Conservation (phyloP, 2,888 invertebrate genomes). For the Diarsia mendica region DNA sequence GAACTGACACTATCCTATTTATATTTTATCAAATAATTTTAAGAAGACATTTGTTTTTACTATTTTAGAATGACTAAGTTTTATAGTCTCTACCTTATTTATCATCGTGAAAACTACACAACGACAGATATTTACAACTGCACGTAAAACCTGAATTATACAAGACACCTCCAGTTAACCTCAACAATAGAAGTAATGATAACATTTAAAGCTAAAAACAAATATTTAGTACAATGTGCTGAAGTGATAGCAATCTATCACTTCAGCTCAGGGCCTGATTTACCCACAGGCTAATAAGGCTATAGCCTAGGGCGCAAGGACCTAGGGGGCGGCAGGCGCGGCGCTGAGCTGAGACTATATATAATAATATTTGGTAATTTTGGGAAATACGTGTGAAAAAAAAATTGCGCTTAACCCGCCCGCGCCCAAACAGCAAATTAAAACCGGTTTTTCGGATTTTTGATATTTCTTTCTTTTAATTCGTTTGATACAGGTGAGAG, state of each 20-base stretch:
- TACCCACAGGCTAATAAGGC: no score
- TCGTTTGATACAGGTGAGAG: no score
- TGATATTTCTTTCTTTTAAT: no score
- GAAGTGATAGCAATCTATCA: constrained; percentile 10
- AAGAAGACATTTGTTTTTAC: not conserved
- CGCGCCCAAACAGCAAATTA: no score
- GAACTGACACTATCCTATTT: not conserved
- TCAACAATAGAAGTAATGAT: constrained; percentile 23
- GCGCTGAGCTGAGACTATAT: no score
- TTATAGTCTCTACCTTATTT: not conserved
- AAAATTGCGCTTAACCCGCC: no score
- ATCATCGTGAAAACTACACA: not conserved
- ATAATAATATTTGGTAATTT: no score
- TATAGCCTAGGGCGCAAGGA: no score
- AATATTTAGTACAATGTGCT: constrained; percentile 18
- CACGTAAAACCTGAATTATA: not conserved
- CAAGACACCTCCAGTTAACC: not conserved
- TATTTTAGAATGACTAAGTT: not conserved
- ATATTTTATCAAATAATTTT: not conserved
- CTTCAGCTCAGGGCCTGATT: no score
- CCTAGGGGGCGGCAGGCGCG: no score
- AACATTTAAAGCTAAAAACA: constrained; percentile 20
- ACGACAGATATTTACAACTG: not conserved
- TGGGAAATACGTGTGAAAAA: no score
- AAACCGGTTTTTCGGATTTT: no score